Conservation (phyloP, 2,888 invertebrate genomes). For the Girardia tigrina region DNA sequence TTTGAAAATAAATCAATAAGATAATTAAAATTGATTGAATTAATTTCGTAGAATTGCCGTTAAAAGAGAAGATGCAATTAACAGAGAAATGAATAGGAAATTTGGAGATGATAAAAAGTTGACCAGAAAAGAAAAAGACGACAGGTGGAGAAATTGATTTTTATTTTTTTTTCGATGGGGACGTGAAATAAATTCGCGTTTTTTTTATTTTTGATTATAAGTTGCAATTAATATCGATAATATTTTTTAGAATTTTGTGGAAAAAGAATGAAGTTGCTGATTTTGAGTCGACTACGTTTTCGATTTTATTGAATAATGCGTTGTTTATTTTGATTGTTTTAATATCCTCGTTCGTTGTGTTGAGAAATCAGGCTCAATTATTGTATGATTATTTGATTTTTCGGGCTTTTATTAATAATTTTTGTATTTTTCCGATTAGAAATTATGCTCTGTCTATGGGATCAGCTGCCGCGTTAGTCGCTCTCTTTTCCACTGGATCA, state of each 20-base stretch:
- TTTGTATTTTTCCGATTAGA: too few relatives aligned
- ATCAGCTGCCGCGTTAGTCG: slow-evolving; percentile 72
- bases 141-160: slow-evolving; percentile 56
- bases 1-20: background rate
- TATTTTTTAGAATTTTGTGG: slow-evolving; percentile 68
- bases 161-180: background rate
- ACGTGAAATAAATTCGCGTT: background rate
- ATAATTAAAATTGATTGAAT: background rate
- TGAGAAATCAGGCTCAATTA: slow-evolving; percentile 65
- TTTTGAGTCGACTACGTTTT: slow-evolving; percentile 92
- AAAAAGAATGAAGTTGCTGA: slow-evolving; percentile 99
- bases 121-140: slow-evolving; percentile 96
- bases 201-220: too few relatives aligned
- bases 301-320: slow-evolving; percentile 97
- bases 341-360: slow-evolving; percentile 77
- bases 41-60: slow-evolving; percentile 53
- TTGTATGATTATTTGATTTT: slow-evolving; percentile 2
- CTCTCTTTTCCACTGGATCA: slow-evolving; percentile 76
- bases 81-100: slow-evolving; percentile 52
- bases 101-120: slow-evolving; percentile 54
- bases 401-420: too few relatives aligned
- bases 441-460: slow-evolving; percentile 85
- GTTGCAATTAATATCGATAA: too few relatives aligned
- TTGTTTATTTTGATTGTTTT: slow-evolving; percentile 82
- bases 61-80: slow-evolving; percentile 53